Evolutionary conservation across 2,888 invertebrate genomes (phyloP).

Genomic region (Tachina fera): DNA sequence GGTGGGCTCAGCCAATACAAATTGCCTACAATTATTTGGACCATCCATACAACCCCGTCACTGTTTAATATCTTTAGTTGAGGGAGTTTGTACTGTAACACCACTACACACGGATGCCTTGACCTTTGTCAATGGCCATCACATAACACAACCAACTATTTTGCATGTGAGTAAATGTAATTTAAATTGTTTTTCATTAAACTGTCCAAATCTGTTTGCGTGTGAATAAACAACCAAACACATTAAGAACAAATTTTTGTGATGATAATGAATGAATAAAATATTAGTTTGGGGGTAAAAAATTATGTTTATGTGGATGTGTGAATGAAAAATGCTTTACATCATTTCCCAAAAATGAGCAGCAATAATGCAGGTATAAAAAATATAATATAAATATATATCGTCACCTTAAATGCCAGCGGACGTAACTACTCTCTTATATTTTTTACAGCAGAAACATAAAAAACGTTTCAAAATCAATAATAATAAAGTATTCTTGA

Average conservation of each 20-base stretch:
- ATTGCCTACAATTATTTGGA: conserved; percentile 91
- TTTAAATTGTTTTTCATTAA: conserved; percentile 35
- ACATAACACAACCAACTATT: conserved; percentile 95
- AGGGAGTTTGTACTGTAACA: conserved; percentile 96
- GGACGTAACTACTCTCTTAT: too few species aligned
- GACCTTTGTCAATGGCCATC: conserved; percentile 96
- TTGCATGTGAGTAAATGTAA: conserved; percentile 86
- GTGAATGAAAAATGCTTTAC: not conserved
- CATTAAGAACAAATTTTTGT: not conserved
- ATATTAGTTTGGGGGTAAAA: not conserved
- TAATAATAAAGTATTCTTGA: too few species aligned
- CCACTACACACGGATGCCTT: conserved; percentile 96
- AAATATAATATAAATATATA: not conserved
- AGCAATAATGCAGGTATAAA: conserved; percentile 20
- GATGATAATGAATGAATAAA: not conserved
- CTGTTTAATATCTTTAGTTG: conserved; percentile 96
- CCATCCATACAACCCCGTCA: conserved; percentile 97
- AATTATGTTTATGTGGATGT: not conserved
- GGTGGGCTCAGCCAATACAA: conserved; percentile 91
- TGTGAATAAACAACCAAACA: not conserved
- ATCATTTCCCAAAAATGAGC: conserved; percentile 26
- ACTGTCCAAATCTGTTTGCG: conserved; percentile 22
- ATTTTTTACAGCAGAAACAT: too few species aligned
- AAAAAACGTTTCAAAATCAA: too few species aligned
- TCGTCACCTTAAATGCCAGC: too few species aligned